A percentile compares a stretch with the other conserved stretches of the same genome.
Evolutionary conservation across 2,888 invertebrate species (phyloP).

Genomic region (Andrena minutula): DNA sequence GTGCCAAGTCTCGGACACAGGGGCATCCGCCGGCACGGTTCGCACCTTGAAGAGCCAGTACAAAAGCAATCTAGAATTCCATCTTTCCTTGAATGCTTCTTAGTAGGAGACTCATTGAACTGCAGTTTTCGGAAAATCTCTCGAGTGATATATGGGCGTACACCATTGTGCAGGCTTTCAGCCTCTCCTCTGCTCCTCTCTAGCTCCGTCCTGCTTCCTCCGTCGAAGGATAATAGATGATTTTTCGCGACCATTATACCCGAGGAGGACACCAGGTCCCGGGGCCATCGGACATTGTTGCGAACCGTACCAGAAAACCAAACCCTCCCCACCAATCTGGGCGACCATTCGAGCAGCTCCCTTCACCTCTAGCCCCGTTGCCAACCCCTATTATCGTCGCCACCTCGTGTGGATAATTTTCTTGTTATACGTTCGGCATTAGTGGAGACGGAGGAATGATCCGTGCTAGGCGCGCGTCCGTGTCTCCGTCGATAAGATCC

Average conservation of each 20-base stretch:
- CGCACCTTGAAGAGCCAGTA: constrained; percentile 40
- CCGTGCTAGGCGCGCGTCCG: constrained; percentile 26
- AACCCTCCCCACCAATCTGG: constrained; percentile 32
- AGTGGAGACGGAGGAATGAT: constrained; percentile 68
- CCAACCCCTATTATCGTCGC: constrained; percentile 66
- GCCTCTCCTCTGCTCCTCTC: constrained; percentile 60
- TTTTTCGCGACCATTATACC: constrained; percentile 84
- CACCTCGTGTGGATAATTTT: constrained; percentile 84
- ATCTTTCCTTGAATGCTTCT: constrained; percentile 67
- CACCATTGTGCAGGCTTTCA: constrained; percentile 75
- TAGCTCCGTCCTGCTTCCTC: constrained; percentile 43
- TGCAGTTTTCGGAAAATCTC: constrained; percentile 81
- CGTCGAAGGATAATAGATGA: constrained; percentile 83
- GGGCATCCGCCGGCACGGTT: constrained; percentile 36
- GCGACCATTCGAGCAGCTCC: constrained; percentile 38
- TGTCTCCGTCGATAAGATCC: constrained; percentile 53
- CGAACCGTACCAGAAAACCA: constrained; percentile 73
- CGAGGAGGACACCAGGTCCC: constrained; percentile 71
- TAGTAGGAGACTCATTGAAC: constrained; percentile 74
- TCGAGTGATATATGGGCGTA: constrained; percentile 84
- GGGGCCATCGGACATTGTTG: constrained; percentile 77
- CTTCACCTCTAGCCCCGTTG: constrained; percentile 20
- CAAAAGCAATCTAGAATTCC: constrained; percentile 55
- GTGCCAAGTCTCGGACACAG: constrained; percentile 28
- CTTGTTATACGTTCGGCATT: constrained; percentile 83